Conservation (phyloP, 2,797 vertebrate species). For the Macropus fuliginosus region DNA sequence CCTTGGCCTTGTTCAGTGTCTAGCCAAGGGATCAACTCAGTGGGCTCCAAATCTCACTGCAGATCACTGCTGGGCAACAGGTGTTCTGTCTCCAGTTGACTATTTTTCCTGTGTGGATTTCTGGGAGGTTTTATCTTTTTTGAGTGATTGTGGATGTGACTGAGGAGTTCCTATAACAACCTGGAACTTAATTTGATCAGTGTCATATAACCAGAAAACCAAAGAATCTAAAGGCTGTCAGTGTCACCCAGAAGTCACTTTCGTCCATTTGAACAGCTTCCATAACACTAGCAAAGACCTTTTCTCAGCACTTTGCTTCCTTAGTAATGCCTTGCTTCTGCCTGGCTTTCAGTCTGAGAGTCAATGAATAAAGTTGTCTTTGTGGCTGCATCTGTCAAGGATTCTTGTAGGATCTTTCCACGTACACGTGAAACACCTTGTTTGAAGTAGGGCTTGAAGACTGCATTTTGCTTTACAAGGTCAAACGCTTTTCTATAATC, state of each 20-base stretch:
- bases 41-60: neutral
- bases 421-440: neutral
- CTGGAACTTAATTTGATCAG: neutral
- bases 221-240: neutral
- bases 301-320: neutral
- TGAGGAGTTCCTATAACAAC: neutral
- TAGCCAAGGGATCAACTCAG: neutral
- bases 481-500: too few species aligned
- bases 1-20: neutral
- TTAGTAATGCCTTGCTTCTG: neutral
- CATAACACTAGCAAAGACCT: neutral
- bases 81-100: neutral
- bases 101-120: neutral
- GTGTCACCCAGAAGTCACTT: neutral
- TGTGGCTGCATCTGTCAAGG: neutral
- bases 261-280: neutral
- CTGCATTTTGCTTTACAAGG: neutral
- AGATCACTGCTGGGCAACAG: neutral
- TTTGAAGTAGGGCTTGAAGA: neutral
- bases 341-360: too few species aligned
- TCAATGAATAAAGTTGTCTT: too few species aligned
- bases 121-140: neutral
- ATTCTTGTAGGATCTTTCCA: neutral
- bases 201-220: neutral
- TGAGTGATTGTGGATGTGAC: constrained; percentile 26